Evolutionary conservation across 2,888 invertebrate genomes (phyloP), one percentile per base, ranked within the genome.

Genomic region (Agrotis segetum): DNA sequence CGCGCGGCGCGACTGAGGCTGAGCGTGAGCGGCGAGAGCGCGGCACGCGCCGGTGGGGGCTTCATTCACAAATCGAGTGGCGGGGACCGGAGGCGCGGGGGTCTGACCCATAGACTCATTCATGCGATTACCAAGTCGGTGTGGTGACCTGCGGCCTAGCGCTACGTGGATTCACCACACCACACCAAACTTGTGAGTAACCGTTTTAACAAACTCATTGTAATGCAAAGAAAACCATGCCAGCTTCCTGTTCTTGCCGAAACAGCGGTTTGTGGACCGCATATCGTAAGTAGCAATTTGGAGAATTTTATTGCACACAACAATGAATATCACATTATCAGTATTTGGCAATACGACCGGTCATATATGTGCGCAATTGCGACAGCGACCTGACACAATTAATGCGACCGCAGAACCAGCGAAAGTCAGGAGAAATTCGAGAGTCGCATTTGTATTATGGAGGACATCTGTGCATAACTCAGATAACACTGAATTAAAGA

Each of bases 1-100:
- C 93, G 93, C 95, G 94, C 92, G 88, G 91, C 93, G 93, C 95
- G 94, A 95, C 95, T 95, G 94, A 95, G 94, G 95, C 95, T 95
- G 94, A 95, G 85, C 90, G 92, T 88, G 90, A 90, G 90, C 92
- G 89, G 89, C 87, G 85, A 90, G 85, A 85, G 79, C 83, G 87
- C 91, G 93, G 95, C 95, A 94, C 95, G 93, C 93, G 94, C 95
- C 94, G 93, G 92, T 90, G 93, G 94, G 93, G 92, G 92, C 91
- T 95, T 94, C 96, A 96, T 96, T 96, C 96, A 96, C 95, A 94
- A 94, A 92, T 83, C 91, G 90, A 91, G 92, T 91, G 93, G 94
- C 92, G 94, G 94, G 93, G 93, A 88, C 82, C 87, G 80, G 84
- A 74, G 87, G 87, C 77, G 89, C 85, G 93, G 92, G 91, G 89